Percentiles rank a stretch among this genome's conserved stretches.
phyloP scores from a whole-genome alignment of 2,888 invertebrate genomes.

The Philhelius pedissequus region DNA sequence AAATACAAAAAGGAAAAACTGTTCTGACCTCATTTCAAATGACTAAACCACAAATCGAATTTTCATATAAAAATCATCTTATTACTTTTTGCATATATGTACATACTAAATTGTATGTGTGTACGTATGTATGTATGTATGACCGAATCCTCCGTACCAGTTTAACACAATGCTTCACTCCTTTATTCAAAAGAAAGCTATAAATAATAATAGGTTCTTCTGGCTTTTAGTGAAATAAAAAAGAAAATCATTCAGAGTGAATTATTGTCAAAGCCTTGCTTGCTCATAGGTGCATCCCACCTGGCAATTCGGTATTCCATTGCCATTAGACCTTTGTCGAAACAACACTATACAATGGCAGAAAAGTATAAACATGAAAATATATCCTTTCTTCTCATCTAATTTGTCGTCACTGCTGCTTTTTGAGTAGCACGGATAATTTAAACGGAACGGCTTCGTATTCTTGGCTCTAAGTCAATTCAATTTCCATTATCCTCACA shows the following conservation, averaged over 20 bases:
- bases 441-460: background rate
- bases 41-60: constrained; percentile 36
- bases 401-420: constrained; percentile 16
- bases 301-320: constrained; percentile 25
- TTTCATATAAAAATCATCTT: constrained; percentile 17
- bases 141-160: no score
- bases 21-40: constrained; percentile 44
- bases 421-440: background rate
- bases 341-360: background rate
- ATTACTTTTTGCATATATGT: background rate
- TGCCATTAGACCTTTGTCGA: background rate
- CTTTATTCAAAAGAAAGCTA: constrained; percentile 21
- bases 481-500: constrained; percentile 58
- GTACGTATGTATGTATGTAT: background rate
- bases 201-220: constrained; percentile 51
- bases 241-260: constrained; percentile 46
- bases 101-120: background rate
- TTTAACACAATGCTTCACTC: background rate
- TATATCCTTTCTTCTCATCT: constrained; percentile 26
- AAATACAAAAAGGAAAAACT: background rate
- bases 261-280: constrained; percentile 45
- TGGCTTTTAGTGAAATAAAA: background rate
- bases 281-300: background rate
- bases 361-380: constrained; percentile 11
- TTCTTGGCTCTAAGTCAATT: constrained; percentile 47